Evolutionary conservation across 2,113 vertebrate genomes (phyloP).

Genomic region (Callithrix jacchus): DNA sequence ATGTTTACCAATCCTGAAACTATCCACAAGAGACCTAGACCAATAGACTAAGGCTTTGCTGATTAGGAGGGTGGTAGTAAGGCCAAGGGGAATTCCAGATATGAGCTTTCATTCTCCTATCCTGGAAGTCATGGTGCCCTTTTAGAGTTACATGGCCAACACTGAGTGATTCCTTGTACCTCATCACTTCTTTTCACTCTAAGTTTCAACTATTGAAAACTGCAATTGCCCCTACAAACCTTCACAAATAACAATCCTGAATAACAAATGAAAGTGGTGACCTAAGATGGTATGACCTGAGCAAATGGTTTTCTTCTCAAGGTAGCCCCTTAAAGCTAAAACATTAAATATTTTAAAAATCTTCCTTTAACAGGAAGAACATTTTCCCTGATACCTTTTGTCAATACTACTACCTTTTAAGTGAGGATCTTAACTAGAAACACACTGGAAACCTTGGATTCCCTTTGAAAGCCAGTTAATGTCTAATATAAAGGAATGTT

Average conservation of each 20-base stretch:
- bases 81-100: neutral
- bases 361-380: neutral
- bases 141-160: neutral
- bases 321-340: neutral
- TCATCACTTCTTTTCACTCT: neutral
- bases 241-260: constrained; percentile 2
- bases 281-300: neutral
- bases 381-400: neutral
- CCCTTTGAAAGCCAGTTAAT: neutral
- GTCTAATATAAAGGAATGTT: neutral
- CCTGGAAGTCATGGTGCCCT: neutral
- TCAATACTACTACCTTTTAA: neutral
- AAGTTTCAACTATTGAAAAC: neutral
- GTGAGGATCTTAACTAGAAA: neutral
- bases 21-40: neutral
- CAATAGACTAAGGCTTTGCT: neutral
- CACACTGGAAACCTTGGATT: neutral
- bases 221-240: neutral
- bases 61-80: neutral
- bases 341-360: neutral
- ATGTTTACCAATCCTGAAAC: neutral
- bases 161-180: neutral
- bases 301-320: neutral
- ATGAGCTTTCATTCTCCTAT: neutral
- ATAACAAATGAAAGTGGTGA: neutral